These are phyloP conservation scores for Bombus waltoni DNA, from an alignment of 1,140 invertebrate species.

Conservation along the genomic window DNA sequence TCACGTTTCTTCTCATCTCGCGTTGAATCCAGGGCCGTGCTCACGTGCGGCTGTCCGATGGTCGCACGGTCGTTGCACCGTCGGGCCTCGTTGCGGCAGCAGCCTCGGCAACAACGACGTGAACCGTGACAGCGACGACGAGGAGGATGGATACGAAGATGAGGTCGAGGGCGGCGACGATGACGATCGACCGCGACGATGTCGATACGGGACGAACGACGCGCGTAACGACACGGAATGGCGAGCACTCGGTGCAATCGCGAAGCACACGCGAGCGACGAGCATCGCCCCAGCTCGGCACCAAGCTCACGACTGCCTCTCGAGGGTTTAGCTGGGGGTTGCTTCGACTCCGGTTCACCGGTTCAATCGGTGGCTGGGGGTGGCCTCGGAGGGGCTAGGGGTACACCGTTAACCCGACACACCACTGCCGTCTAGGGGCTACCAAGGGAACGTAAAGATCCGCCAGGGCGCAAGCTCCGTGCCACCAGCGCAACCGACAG, in stretches of 20 bases:
- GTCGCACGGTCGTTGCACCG: constrained; percentile 58
- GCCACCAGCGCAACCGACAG: neutral
- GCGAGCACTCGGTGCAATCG: constrained; percentile 57
- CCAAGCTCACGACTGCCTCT: constrained; percentile 78
- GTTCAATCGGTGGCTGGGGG: constrained; percentile 59
- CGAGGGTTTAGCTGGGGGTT: constrained; percentile 68
- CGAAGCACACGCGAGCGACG: constrained; percentile 64
- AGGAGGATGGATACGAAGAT: neutral
- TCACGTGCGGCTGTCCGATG: constrained; percentile 63
- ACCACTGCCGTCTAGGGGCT: constrained; percentile 42
- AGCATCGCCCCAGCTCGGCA: constrained; percentile 78
- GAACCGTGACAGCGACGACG: neutral
- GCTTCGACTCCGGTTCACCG: constrained; percentile 71
- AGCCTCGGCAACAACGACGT: constrained; percentile 16
- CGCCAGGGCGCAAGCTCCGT: constrained; percentile 20
- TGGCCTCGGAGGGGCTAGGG: constrained; percentile 21
- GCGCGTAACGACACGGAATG: constrained; percentile 37
- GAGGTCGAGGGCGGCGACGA: constrained; percentile 12
- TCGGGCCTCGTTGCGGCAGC: constrained; percentile 35
- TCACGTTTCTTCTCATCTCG: constrained; percentile 76
- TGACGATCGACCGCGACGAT: constrained; percentile 33
- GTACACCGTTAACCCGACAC: constrained; percentile 9
- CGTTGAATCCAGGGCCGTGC: constrained; percentile 59
- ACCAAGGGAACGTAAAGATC: neutral
- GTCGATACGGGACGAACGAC: constrained; percentile 33